Evolutionary conservation across 2,888 invertebrate genomes (phyloP).

Genomic region (Ormyrus pomaceus): DNA sequence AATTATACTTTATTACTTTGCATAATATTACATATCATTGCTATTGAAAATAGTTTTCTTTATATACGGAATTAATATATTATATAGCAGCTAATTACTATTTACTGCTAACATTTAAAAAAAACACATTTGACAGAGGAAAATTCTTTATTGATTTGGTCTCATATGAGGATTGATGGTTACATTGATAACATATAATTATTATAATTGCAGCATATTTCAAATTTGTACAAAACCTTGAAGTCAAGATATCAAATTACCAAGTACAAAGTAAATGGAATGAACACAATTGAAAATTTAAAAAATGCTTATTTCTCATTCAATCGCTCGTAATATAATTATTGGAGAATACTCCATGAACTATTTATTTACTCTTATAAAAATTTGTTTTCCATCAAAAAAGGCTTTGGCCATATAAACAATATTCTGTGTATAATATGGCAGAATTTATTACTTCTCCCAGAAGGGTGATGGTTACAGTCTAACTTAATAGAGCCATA

Average conservation of each 20-base stretch:
- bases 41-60: too few species aligned
- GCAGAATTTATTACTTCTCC: too few species aligned
- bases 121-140: slow-evolving; percentile 57
- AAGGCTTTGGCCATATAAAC: too few species aligned
- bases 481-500: too few species aligned
- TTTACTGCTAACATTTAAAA: neutral
- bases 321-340: slow-evolving; percentile 65
- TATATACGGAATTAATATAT: too few species aligned
- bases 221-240: slow-evolving; percentile 64
- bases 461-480: too few species aligned
- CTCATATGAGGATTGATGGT: slow-evolving; percentile 46
- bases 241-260: slow-evolving; percentile 57
- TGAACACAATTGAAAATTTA: slow-evolving; percentile 65
- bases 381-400: too few species aligned
- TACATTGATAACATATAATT: slow-evolving; percentile 47
- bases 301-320: slow-evolving; percentile 65
- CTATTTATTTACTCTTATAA: too few species aligned
- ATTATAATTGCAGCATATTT: slow-evolving; percentile 42
- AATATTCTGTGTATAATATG: too few species aligned
- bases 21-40: too few species aligned
- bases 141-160: slow-evolving; percentile 60
- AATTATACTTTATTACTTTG: neutral
- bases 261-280: slow-evolving; percentile 65
- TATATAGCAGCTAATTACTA: too few species aligned
- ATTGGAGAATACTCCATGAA: slow-evolving; percentile 44